Evolutionary conservation across 1,140 invertebrate genomes (phyloP), one percentile per base, ranked within the genome.

Genomic region (Tetramorium alpestre): DNA sequence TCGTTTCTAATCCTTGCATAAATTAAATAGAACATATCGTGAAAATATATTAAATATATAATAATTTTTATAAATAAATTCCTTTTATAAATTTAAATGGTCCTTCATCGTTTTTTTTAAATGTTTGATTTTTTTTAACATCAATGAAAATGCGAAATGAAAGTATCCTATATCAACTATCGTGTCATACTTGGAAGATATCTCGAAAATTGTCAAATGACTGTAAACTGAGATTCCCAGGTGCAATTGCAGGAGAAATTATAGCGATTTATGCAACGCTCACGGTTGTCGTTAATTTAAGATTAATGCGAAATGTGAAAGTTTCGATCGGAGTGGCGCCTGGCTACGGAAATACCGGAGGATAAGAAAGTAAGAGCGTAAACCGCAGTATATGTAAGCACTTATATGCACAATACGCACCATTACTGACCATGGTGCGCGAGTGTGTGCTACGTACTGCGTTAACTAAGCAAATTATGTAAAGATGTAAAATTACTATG

Each of bases 241-340:
- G n/a, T 75, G 41, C 41, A 47, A 41, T 10, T 33, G 6, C 28
- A 22, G 18, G 62, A 58, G 58, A 86, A 69, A 56, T 69, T 75
- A 54, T 25, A 25, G 0, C n/a, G 5, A 18, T 54, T 94, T 94
- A 92, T 84, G 87, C 93, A 94, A 94, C 64, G 90, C 62, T 25
- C 58, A 58, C 69, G 70, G 78, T 90, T 90, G 89, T 93, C 91
- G 90, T 91, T 93, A 92, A 93, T 90, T 91, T 85, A 87, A 94
- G 93, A 93, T 93, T 94, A 94, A 92, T 90, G 87, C 69, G 90
- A 94, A 93, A 93, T 91, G 94, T 93, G 94, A 94, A 94, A 94
- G 94, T 94, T 44, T 69, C 90, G 69, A 89, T 89, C 88, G 54
- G 51, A 76, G 75, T 90, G 80, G 82, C 84, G 87, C 78, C 75